Conservation (phyloP, 2,797 vertebrate genomes). For the Alosa sapidissima region DNA sequence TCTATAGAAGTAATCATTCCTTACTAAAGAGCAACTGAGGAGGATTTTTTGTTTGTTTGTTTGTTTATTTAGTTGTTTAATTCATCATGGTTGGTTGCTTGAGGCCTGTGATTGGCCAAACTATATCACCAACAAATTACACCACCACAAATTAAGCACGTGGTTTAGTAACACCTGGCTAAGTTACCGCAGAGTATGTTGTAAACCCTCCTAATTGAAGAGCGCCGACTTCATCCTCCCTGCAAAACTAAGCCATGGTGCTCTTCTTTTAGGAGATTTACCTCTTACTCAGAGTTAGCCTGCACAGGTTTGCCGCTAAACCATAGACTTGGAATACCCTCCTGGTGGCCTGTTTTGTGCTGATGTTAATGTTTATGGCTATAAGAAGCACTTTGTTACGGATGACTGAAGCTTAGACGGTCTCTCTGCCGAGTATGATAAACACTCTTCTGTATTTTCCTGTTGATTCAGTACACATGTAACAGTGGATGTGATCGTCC, state of each 20-base stretch:
- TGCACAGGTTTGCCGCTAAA: too few species aligned
- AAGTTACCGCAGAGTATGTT: background rate
- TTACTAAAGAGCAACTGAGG: constrained; percentile 68
- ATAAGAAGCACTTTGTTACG: background rate
- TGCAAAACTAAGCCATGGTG: background rate
- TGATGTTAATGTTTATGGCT: background rate
- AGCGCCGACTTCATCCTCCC: too few species aligned
- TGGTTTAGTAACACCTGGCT: background rate
- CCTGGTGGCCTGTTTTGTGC: background rate
- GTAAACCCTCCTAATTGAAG: background rate
- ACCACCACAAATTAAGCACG: background rate
- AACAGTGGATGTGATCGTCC: background rate
- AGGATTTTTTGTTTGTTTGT: constrained; percentile 25
- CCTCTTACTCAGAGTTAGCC: too few species aligned
- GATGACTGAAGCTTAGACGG: background rate
- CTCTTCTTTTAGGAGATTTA: background rate
- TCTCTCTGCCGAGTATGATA: too few species aligned
- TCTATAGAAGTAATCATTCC: constrained; percentile 64
- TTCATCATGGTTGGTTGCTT: background rate
- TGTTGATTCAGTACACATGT: background rate
- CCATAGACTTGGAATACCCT: too few species aligned
- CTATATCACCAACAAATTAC: background rate
- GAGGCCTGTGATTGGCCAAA: background rate
- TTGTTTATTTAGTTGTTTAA: constrained; percentile 4
- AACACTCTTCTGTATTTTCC: background rate